Evolutionary conservation across 2,797 vertebrate species (phyloP), one percentile per base, ranked within the genome.

Genomic region (Capromys pilorides): DNA sequence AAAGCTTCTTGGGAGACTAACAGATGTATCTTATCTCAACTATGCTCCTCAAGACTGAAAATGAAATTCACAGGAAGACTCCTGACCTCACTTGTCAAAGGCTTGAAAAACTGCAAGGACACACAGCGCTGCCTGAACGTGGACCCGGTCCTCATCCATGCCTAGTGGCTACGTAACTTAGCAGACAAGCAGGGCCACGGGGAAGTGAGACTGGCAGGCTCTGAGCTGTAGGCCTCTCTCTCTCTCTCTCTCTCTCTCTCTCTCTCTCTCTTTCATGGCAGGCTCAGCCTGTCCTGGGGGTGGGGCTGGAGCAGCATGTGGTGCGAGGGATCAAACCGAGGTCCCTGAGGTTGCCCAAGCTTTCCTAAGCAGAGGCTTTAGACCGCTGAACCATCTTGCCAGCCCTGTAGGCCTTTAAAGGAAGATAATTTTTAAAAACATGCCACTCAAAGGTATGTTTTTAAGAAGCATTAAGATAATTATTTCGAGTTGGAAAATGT

Each of bases 31-130:
- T 90, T 88, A 96, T 84, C 73, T 93, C 80, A 91, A 84, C 86
- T 36, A 79, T 0, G 81, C 6, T 86, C 11, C n/a, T 36, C 87
- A 89, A 88, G 87, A 59, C 92, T 81, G 95, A 95, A 90, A 88
- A 59, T 64, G 90, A 97, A 95, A 94, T 86, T n/a, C 33, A 54
- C 66, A 88, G 54, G 66, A 94, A 97, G n/a, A 24, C 90, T 71
- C n/a, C 49, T 94, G 77, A 87, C 66, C 61, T 93, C 69, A 84
- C 96, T 95, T 94, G 69, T 45, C 61, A 84, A 89, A 90, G 78
- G 36, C 8, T 1, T 84, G 88, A 92, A 45, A 90, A 31, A 10
- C 49, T 64, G 71, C 39, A 86, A 91, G 36, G 87, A 82, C 12
- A 84, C 2, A 59, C 22, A 39, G 33, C 41, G 75, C 57, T 64